Evolutionary conservation across 1,140 invertebrate genomes (phyloP).

Genomic region (Elysia chlorotica): DNA sequence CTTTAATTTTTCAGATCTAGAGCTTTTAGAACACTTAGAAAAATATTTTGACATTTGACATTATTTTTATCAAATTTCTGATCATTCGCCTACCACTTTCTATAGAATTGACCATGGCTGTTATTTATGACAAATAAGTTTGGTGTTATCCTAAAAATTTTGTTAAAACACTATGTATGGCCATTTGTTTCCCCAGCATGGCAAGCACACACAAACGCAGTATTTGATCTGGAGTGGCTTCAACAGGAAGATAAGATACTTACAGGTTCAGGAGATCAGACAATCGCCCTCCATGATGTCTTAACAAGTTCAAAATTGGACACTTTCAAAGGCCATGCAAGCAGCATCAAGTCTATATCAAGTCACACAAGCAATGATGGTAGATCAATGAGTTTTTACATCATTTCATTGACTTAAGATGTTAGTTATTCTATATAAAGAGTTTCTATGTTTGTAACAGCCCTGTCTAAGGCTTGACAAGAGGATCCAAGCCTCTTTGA

Average conservation of each 20-base stretch:
- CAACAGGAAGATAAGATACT: constrained; percentile 75
- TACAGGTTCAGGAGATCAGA: constrained; percentile 84
- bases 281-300: constrained; percentile 76
- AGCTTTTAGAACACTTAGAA: too few relatives aligned
- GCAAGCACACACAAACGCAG: constrained; percentile 82
- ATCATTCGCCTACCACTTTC: too few relatives aligned
- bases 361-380: constrained; percentile 71
- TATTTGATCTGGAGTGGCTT: constrained; percentile 88
- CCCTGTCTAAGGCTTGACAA: too few relatives aligned
- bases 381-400: constrained; percentile 30
- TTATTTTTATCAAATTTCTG: too few relatives aligned
- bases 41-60: too few relatives aligned
- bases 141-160: background rate
- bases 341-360: constrained; percentile 79
- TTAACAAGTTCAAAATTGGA: constrained; percentile 53
- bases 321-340: constrained; percentile 74
- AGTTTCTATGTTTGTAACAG: background rate
- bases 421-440: background rate
- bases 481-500: too few relatives aligned
- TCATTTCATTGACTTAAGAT: background rate
- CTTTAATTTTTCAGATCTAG: too few relatives aligned
- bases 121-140: background rate
- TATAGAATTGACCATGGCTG: background rate
- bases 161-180: too few relatives aligned
- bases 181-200: constrained; percentile 45